Percentiles rank a stretch among this genome's conserved stretches.
Conservation (phyloP, 2,888 invertebrate species). For the Cryptocephalus moraei region DNA sequence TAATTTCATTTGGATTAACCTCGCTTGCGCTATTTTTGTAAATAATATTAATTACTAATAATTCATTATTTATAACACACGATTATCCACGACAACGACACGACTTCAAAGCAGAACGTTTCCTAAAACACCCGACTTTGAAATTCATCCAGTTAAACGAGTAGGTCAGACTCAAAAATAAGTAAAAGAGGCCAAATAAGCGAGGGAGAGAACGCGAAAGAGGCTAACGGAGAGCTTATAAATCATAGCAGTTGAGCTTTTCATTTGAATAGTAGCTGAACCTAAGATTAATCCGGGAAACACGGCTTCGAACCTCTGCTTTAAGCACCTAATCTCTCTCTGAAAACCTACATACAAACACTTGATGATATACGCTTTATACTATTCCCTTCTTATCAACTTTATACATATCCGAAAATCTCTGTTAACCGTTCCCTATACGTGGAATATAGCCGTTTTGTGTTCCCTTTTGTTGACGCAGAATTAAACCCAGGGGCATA, state of each 20-base stretch:
- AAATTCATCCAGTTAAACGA: too few relatives aligned
- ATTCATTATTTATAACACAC: too few relatives aligned
- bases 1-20: too few relatives aligned
- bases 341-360: conserved; percentile 23
- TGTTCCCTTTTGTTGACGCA: too few relatives aligned
- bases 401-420: conserved; percentile 8
- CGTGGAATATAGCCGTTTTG: too few relatives aligned
- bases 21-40: too few relatives aligned
- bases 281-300: conserved; percentile 26
- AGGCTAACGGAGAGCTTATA: conserved; percentile 25
- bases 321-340: conserved; percentile 21
- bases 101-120: too few relatives aligned
- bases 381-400: conserved; percentile 14
- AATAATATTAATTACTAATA: too few relatives aligned
- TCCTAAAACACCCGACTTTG: too few relatives aligned
- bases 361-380: conserved; percentile 21
- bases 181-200: background rate
- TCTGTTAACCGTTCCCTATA: conserved; percentile 2
- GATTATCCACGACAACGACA: too few relatives aligned
- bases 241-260: conserved; percentile 27
- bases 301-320: conserved; percentile 2
- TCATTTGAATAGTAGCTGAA: conserved; percentile 28
- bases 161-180: too few relatives aligned
- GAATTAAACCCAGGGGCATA: too few relatives aligned
- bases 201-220: conserved; percentile 2